phyloP scores from a whole-genome alignment of 2,113 vertebrate species.

The Rallus limicola region DNA sequence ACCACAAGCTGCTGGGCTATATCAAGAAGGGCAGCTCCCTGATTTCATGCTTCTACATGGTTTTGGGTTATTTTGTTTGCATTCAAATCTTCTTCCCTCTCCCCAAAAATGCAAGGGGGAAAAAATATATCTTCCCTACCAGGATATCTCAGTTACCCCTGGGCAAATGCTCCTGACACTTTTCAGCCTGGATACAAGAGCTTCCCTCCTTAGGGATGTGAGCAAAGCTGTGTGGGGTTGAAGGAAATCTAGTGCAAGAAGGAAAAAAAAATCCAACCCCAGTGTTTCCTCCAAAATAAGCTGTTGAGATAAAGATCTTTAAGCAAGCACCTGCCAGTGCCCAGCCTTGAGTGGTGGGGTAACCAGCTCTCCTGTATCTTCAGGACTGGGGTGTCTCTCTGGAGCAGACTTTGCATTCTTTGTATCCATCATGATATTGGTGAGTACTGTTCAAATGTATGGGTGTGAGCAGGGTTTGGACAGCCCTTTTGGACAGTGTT shows the following conservation, averaged over 20 bases:
- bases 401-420: background rate
- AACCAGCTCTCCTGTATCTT: background rate
- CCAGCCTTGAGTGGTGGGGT: background rate
- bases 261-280: background rate
- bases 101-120: background rate
- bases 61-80: background rate
- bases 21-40: background rate
- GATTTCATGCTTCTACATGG: background rate
- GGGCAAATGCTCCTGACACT: background rate
- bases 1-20: background rate
- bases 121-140: background rate
- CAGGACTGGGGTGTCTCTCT: accelerated
- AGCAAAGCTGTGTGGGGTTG: background rate
- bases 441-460: accelerated
- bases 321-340: background rate
- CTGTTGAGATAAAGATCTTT: background rate
- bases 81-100: background rate
- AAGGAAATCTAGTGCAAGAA: background rate
- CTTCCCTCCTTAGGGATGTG: background rate
- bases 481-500: background rate
- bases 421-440: background rate
- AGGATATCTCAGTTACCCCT: background rate
- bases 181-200: background rate
- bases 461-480: background rate
- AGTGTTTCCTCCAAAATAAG: background rate